Base-by-base conservation (phyloP, 2,113 vertebrate species). In the Trogon melanurus region DNA sequence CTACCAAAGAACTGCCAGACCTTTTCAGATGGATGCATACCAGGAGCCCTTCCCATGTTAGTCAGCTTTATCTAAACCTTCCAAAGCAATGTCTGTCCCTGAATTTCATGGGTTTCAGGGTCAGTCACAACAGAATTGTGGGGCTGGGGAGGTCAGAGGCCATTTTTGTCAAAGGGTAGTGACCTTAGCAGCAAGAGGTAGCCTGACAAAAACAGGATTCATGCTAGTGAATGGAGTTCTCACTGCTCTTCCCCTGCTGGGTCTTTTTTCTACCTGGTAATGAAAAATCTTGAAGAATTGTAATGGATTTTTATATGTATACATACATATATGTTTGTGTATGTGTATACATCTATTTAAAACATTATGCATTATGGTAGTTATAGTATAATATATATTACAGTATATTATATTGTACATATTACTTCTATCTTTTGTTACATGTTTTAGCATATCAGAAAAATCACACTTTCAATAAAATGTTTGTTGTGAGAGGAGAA, bases 101-200 rank as follows among this genome's bases (percentile, higher is more conserved):
- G 97, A 97, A 98, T 98, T 97, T 98, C 97, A 98, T 97, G 98
- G 97, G 89, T 96, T 98, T 98, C 95, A 85, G 97, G 97, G 97
- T 98, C 97, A 98, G 97, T 96, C 97, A 95, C 96, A 96, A 97
- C 96, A 97, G 97, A 97, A 97, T 94, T 97, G 97, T 93, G 96
- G 80, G 96, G 89, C 91, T 97, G 94, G 58, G 54, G 95, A 96
- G 97, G 98, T 98, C 97, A 98, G 97, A 98, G 98, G 97, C 96
- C 97, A 93, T 97, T 85, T 94, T 96, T 97, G 97, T 98, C 97
- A 97, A 98, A 98, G 98, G 93, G 91, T 97, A 95, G 95, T 97
- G 97, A 98, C 97, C 97, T 97, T 97, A 97, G 75, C 96, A 97
- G 97, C 97, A 87, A 98, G 97, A 95, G 96, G 97, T 89, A 97